Evolutionary conservation across 1,140 invertebrate genomes (phyloP).

Genomic region (Kradibia gibbosae): DNA sequence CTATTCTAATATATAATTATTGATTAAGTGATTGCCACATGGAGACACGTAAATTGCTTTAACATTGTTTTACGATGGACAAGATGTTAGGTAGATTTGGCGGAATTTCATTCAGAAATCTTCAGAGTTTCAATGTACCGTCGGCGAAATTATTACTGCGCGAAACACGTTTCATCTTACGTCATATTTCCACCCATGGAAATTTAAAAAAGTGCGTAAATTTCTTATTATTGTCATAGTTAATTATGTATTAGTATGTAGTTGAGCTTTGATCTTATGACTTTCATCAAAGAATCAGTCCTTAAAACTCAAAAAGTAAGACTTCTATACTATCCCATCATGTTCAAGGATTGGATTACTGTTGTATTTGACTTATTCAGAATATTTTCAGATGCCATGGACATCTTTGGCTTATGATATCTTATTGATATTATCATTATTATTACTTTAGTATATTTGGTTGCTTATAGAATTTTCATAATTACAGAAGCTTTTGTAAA

Average conservation of each 20-base stretch:
- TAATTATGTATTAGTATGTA: too few species aligned
- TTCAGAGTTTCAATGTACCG: slow-evolving; percentile 45
- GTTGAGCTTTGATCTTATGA: too few species aligned
- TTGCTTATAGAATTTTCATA: too few species aligned
- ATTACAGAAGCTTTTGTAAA: too few species aligned
- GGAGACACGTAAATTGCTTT: not conserved
- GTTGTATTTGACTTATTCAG: not conserved
- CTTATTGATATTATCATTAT: not conserved
- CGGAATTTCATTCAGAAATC: slow-evolving; percentile 53
- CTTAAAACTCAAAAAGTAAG: too few species aligned
- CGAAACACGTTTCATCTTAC: slow-evolving; percentile 55
- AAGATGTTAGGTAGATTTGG: slow-evolving; percentile 61
- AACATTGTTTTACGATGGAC: not conserved
- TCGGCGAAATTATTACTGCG: slow-evolving; percentile 13
- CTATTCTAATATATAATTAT: not conserved
- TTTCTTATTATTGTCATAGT: slow-evolving; percentile 26
- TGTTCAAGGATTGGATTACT: too few species aligned
- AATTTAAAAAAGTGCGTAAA: slow-evolving; percentile 55
- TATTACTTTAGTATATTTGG: not conserved
- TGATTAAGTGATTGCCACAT: not conserved
- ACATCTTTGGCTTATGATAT: not conserved
- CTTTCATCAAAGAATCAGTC: too few species aligned
- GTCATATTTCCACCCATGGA: slow-evolving; percentile 58
- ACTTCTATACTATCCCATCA: too few species aligned
- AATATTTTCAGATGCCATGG: slow-evolving; percentile 12